phyloP scores from a whole-genome alignment of 2,797 vertebrate species.

The Mus minutoides region DNA sequence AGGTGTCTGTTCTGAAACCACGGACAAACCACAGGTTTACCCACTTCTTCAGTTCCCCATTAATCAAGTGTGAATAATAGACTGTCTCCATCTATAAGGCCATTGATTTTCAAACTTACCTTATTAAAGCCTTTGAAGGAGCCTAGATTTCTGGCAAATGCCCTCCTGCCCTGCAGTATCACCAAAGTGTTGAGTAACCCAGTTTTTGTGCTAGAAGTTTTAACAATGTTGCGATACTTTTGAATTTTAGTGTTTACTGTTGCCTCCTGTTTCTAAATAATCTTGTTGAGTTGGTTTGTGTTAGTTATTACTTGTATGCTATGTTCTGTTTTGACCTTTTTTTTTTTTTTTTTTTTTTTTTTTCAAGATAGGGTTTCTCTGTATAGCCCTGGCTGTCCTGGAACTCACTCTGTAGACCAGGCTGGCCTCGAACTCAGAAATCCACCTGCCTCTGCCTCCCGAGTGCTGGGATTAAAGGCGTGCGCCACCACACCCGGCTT shows the following conservation, averaged over 20 bases:
- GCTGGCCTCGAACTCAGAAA: too few species aligned
- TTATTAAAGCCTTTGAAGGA: too few species aligned
- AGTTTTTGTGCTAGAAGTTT: slow-evolving; percentile 40
- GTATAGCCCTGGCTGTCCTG: too few species aligned
- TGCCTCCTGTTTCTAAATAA: neutral
- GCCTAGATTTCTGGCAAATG: slow-evolving; percentile 59
- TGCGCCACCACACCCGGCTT: too few species aligned
- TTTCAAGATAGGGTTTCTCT: too few species aligned
- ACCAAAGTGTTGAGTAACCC: neutral
- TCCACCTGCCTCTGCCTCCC: too few species aligned
- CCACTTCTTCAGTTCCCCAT: slow-evolving; percentile 17
- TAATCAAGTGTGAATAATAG: slow-evolving; percentile 7
- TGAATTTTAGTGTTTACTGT: slow-evolving; percentile 26
- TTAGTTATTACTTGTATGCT: neutral
- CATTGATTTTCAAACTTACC: slow-evolving; percentile 29
- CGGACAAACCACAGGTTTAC: neutral
- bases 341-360: neutral
- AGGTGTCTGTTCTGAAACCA: slow-evolving; percentile 18
- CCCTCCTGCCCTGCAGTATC: neutral
- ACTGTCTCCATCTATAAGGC: neutral
- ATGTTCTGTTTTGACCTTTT: slow-evolving; percentile 18
- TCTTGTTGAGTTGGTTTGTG: neutral
- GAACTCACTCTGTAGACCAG: too few species aligned
- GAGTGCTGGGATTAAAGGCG: too few species aligned
- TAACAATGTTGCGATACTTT: slow-evolving; percentile 30